Percentiles rank a stretch among this genome's conserved stretches.
Conservation (phyloP, 2,113 vertebrate genomes). For the Microcebus jonahi region DNA sequence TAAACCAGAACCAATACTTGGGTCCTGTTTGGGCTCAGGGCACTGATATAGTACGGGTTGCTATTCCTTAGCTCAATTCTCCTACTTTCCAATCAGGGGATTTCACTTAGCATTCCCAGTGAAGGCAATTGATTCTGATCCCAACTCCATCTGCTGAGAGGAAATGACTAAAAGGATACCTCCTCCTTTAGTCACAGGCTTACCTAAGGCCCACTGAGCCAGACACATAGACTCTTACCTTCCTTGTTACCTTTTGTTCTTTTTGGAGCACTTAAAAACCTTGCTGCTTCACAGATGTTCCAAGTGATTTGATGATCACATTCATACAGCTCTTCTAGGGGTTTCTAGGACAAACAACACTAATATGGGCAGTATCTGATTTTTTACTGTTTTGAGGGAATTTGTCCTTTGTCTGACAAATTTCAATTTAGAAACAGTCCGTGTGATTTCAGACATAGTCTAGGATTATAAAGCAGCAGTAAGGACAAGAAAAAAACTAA, state of each 20-base stretch:
- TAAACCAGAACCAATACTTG: not conserved
- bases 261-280: constrained; percentile 2
- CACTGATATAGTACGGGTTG: not conserved
- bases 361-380: not conserved
- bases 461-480: not conserved
- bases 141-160: not conserved
- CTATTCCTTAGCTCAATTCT: not conserved
- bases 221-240: not conserved
- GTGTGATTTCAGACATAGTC: not conserved
- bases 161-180: not conserved
- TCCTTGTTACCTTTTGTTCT: not conserved
- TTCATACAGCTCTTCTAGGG: not conserved
- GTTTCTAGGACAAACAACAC: constrained; percentile 51
- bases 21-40: not conserved
- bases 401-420: not conserved
- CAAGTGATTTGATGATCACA: not conserved
- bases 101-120: not conserved
- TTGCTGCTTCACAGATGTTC: constrained; percentile 19
- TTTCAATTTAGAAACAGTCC: not conserved
- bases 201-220: not conserved
- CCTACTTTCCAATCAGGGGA: not conserved
- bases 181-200: not conserved
- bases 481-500: not conserved
- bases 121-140: not conserved
- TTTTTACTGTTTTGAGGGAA: constrained; percentile 16